Base-by-base conservation (phyloP, 2,888 invertebrate species). In the Thymelicus lineola region DNA sequence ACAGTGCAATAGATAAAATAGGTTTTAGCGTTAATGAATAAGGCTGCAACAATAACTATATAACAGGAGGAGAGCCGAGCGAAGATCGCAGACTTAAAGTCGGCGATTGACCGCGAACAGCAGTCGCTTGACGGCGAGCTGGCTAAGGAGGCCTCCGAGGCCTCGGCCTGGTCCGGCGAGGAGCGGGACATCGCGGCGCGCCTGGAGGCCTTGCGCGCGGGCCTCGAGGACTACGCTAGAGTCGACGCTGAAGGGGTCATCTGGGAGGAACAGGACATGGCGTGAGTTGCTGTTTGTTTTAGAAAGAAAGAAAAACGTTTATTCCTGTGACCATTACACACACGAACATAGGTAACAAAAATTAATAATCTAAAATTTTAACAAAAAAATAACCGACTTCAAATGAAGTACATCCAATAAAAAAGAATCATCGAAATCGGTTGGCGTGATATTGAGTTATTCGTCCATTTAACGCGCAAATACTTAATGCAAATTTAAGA, bases 31-130 rank as follows among this genome's bases (percentile, higher is more conserved):
- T n/a, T n/a, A n/a, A n/a, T n/a, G n/a, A n/a, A n/a, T n/a, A n/a
- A n/a, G n/a, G n/a, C n/a, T n/a, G n/a, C n/a, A n/a, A n/a, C 28
- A 28, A 28, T 7, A 6, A 53, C 50, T 6, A 53, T 7, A 1
- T 67, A 14, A 50, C 79, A 91, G 91, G 88, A 89, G 0, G 86
- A 90, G 68, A 77, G 80, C 0, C 84, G 84, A 1, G 66, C 82
- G 0, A 85, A 81, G 65, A 81, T 89, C 28, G 15, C 71, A 0
- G 88, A 90, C 7, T n/a, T 85, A 7, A 82, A 86, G 6, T n/a
- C 75, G 0, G 50, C 73, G 0, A 72, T 88, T 0, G 71, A 80
- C 9, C 82, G 82, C 1, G 85, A 85, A 58, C 84, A 85, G 14
- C 77, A 81, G 6, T 66, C 80, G 0, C 68, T 86, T 0, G 80